phyloP scores from a whole-genome alignment of 2,113 vertebrate species.

The Pomatorhinus ruficollis region DNA sequence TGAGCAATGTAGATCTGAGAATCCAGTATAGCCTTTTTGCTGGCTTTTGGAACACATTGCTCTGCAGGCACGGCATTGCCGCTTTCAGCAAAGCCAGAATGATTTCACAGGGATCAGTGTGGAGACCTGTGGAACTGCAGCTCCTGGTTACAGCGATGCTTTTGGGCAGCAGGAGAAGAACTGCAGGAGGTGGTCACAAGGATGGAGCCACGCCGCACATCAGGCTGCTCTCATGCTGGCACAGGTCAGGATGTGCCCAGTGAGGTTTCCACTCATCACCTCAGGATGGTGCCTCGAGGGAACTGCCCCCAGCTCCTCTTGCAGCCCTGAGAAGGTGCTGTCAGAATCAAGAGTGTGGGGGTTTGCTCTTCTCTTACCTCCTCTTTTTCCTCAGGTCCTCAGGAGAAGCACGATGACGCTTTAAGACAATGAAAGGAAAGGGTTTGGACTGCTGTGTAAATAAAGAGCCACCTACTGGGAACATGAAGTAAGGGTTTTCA shows the following conservation, averaged over 20 bases:
- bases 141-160: background rate
- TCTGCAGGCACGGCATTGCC: rapidly evolving
- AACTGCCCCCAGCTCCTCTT: background rate
- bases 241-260: background rate
- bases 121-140: background rate
- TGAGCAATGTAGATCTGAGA: background rate
- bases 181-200: background rate
- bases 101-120: background rate
- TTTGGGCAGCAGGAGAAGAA: background rate
- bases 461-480: background rate
- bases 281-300: background rate
- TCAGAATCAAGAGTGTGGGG: rapidly evolving
- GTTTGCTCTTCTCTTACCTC: background rate
- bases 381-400: background rate
- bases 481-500: background rate
- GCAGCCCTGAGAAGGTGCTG: background rate
- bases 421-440: background rate
- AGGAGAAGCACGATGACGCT: background rate
- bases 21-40: background rate
- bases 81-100: background rate
- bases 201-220: rapidly evolving
- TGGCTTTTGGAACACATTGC: background rate
- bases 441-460: background rate
- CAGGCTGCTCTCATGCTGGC: rapidly evolving
- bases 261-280: background rate